A percentile compares a stretch with the other conserved stretches of the same genome.
These are phyloP conservation scores for Xiphias gladius DNA, from an alignment of 2,113 vertebrate species.

Conservation along the genomic window DNA sequence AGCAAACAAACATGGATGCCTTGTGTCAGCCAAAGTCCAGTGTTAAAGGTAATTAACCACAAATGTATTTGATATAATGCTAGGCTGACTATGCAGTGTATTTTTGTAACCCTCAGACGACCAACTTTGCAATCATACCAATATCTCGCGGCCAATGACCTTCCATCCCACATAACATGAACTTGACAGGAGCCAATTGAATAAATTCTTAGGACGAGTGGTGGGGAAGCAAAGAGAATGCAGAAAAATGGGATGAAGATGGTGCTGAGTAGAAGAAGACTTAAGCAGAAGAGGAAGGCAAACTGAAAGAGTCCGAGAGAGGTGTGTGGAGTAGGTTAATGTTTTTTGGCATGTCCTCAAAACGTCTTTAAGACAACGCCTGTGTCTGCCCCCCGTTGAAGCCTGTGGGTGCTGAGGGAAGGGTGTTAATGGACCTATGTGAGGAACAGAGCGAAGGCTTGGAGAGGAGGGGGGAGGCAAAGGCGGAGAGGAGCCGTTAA, in stretches of 20 bases:
- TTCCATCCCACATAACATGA: slow-evolving; percentile 9
- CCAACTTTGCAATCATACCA: neutral
- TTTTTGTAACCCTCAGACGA: neutral
- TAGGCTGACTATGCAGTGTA: neutral
- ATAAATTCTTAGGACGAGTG: slow-evolving; percentile 2
- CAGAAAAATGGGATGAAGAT: slow-evolving; percentile 34
- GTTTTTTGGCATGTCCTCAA: slow-evolving; percentile 83
- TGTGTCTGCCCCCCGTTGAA: slow-evolving; percentile 76
- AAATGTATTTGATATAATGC: neutral
- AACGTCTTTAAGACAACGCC: slow-evolving; percentile 78
- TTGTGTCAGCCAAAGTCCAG: neutral
- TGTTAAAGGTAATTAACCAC: neutral
- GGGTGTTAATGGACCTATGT: slow-evolving; percentile 85
- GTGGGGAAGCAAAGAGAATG: slow-evolving; percentile 8
- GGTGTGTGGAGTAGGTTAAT: slow-evolving; percentile 79
- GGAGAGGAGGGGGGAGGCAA: slow-evolving; percentile 62
- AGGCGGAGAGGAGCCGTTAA: slow-evolving; percentile 80
- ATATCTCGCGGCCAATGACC: neutral
- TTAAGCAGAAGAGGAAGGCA: slow-evolving; percentile 42
- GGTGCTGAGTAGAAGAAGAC: slow-evolving; percentile 32
- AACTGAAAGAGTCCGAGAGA: slow-evolving; percentile 70
- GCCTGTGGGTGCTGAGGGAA: slow-evolving; percentile 81
- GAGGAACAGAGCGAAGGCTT: slow-evolving; percentile 75
- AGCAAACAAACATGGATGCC: neutral
- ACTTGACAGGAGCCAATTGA: neutral